Percentiles rank a stretch among this genome's conserved stretches.
These are phyloP conservation scores for Tychaedon coryphoeus DNA, from an alignment of 2,113 vertebrate genomes.

Conservation along the genomic window DNA sequence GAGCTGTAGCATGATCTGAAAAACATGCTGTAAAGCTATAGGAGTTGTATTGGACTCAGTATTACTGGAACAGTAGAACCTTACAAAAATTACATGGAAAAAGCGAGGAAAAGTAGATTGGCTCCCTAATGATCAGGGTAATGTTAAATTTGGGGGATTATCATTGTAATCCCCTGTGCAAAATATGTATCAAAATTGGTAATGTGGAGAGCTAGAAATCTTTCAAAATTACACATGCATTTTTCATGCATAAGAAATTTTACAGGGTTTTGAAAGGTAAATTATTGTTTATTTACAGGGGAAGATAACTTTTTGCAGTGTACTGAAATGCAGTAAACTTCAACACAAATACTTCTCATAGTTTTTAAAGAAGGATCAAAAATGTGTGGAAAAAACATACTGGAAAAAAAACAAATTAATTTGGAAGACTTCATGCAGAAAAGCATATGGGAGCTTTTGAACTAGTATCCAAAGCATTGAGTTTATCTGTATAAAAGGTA, in stretches of 20 bases:
- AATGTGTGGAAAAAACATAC: neutral
- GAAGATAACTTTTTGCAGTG: neutral
- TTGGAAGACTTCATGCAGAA: neutral
- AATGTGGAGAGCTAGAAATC: neutral
- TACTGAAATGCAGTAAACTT: neutral
- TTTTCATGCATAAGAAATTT: neutral
- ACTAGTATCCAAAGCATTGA: neutral
- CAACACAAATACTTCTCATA: neutral
- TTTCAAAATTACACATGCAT: neutral
- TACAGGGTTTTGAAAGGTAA: neutral
- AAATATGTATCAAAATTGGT: neutral
- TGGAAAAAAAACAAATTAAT: neutral
- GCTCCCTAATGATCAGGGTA: neutral
- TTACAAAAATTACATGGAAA: neutral
- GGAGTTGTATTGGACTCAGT: neutral
- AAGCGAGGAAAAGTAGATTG: neutral
- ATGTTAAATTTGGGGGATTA: neutral
- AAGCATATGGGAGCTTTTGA: neutral
- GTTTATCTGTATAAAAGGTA: neutral
- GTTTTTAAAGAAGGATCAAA: neutral
- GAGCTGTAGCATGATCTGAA: neutral
- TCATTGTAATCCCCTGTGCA: neutral
- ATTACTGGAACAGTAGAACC: neutral
- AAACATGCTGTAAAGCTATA: neutral
- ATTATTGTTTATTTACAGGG: neutral